These are phyloP conservation scores for Bombus waltoni DNA, from an alignment of 1,140 invertebrate species.

Conservation along the genomic window DNA sequence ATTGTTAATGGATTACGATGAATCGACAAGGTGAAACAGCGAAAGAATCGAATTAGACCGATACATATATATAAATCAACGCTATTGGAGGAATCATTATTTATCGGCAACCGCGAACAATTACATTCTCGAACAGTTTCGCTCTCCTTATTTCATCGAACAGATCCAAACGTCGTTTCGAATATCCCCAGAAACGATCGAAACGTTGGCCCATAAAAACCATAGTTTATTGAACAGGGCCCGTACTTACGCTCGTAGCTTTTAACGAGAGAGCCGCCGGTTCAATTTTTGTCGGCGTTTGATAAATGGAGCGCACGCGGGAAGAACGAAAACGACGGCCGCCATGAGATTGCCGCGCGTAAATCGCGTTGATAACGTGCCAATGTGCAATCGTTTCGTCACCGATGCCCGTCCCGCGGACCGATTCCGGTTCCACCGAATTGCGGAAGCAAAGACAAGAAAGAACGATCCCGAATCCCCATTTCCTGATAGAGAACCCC, in stretches of 20 bases:
- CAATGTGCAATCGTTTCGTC: constrained; percentile 40
- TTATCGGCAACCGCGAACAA: neutral
- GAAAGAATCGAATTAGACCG: neutral
- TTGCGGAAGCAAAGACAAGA: constrained; percentile 29
- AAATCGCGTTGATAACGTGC: constrained; percentile 55
- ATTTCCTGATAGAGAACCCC: constrained; percentile 34
- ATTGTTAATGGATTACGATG: neutral
- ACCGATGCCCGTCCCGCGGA: neutral
- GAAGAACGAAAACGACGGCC: constrained; percentile 41
- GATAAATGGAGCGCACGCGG: constrained; percentile 47
- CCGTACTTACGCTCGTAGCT: neutral
- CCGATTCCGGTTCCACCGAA: constrained; percentile 11
- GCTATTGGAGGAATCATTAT: neutral
- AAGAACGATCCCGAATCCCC: constrained; percentile 27
- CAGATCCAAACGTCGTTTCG: neutral
- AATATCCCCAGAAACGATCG: neutral
- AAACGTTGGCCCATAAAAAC: neutral
- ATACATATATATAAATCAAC: neutral
- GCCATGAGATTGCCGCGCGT: constrained; percentile 11
- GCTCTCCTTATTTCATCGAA: neutral
- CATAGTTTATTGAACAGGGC: neutral
- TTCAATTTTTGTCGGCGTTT: constrained; percentile 43
- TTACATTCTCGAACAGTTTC: neutral
- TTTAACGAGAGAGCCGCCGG: constrained; percentile 25
- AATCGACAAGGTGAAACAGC: neutral